phyloP scores from a whole-genome alignment of 2,113 vertebrate genomes.

The human (Homo sapiens) region GRCh38 chr19:56165501-56166000 shows the following conservation, averaged over 20 bases:
- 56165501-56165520: too few species aligned
- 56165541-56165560: too few species aligned
- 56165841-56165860: neutral
- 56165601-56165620: too few species aligned
- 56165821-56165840: neutral
- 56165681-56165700: neutral
- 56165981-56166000: neutral
- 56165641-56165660: neutral
- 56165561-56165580: neutral
- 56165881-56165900: neutral
- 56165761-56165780: neutral
- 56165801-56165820: neutral
- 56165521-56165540: too few species aligned
- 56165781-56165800: neutral
- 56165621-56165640: too few species aligned
- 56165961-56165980: neutral
- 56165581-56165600: too few species aligned
- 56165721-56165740: neutral
- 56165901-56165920: neutral
- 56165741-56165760: neutral
- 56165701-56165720: neutral
- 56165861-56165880: neutral
- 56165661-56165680: rapidly evolving
- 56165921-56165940: neutral
- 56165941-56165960: neutral